Conservation (phyloP, 2,888 invertebrate genomes). For the Sepioteuthis lessoniana region DNA sequence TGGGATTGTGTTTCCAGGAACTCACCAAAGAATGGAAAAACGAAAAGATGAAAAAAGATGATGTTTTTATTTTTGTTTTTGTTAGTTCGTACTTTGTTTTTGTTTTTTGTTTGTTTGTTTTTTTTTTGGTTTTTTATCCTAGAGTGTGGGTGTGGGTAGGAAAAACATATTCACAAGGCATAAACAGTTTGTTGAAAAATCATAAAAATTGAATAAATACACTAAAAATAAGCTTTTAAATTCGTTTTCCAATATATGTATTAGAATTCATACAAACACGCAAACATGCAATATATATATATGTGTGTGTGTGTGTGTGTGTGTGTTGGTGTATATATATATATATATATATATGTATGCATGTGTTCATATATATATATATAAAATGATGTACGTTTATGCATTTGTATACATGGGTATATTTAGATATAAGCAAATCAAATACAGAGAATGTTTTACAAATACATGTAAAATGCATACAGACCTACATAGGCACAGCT, state of each 20-base stretch:
- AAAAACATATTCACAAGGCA: not conserved
- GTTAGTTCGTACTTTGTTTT: no score
- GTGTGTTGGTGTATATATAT: not conserved
- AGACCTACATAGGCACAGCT: no score
- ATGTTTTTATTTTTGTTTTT: not conserved
- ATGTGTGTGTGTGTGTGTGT: not conserved
- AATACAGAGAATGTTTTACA: no score
- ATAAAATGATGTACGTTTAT: not conserved
- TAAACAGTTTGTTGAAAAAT: constrained; percentile 12
- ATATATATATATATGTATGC: not conserved
- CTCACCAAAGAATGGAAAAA: not conserved
- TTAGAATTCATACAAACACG: not conserved
- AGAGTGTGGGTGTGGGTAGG: not conserved
- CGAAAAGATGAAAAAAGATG: not conserved
- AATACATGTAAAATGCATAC: no score
- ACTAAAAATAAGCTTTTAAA: not conserved
- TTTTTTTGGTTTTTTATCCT: not conserved
- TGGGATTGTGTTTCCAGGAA: constrained; percentile 18
- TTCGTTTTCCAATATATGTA: constrained; percentile 20
- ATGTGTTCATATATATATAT: not conserved
- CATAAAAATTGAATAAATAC: not conserved
- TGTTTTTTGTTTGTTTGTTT: no score
- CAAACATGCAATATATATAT: not conserved
- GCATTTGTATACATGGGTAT: not conserved
- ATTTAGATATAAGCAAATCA: not conserved